Conservation (phyloP, 2,888 invertebrate genomes). For the Dugesia japonica region DNA sequence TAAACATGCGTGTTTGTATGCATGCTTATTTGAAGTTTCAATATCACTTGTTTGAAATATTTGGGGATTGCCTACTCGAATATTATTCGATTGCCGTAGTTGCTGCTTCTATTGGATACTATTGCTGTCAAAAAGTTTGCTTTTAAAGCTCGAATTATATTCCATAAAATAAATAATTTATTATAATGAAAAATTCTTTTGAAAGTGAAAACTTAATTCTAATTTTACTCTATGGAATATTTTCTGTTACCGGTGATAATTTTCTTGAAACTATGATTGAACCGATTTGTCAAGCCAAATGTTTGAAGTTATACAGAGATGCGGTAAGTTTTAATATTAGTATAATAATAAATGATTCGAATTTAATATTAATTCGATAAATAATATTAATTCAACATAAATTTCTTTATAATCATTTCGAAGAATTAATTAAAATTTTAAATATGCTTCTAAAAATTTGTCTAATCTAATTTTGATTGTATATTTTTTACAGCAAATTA, state of each 20-base stretch:
- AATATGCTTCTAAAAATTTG: too few relatives aligned
- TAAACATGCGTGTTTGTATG: not conserved
- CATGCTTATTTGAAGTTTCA: not conserved
- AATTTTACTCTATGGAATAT: not conserved
- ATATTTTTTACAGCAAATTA: too few relatives aligned
- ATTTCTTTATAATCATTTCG: too few relatives aligned
- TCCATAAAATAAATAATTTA: too few relatives aligned
- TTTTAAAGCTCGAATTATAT: conserved; percentile 1
- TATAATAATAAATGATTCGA: not conserved
- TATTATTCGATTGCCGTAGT: not conserved
- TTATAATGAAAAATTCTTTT: too few relatives aligned
- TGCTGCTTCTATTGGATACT: not conserved
- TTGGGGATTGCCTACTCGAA: conserved; percentile 2
- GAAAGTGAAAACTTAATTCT: too few relatives aligned
- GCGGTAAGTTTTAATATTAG: not conserved
- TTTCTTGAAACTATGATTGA: not conserved
- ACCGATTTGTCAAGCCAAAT: not conserved
- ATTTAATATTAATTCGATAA: not conserved
- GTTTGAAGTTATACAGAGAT: not conserved
- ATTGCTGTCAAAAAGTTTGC: not conserved
- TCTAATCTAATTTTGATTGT: too few relatives aligned
- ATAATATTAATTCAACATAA: too few relatives aligned
- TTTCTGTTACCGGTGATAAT: not conserved
- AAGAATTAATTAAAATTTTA: too few relatives aligned
- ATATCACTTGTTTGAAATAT: not conserved